Evolutionary conservation across 2,888 invertebrate genomes (phyloP).

Genomic region (Argynnis bischoffii): DNA sequence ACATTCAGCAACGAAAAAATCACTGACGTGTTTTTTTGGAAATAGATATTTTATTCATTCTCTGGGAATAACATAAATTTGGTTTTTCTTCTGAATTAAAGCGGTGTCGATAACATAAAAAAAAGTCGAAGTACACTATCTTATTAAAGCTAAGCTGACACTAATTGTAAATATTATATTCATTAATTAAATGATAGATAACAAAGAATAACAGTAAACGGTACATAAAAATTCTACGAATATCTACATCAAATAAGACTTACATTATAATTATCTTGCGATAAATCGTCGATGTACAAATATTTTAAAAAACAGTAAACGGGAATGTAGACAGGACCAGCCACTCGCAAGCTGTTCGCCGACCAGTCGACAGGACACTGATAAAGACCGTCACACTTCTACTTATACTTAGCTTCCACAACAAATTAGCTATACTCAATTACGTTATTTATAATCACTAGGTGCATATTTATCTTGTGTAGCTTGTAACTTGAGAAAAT

Average conservation of each 20-base stretch:
- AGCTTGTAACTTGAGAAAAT: slow-evolving; percentile 16
- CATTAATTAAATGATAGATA: too few species aligned
- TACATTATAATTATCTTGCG: slow-evolving; percentile 29
- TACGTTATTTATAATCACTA: slow-evolving; percentile 34
- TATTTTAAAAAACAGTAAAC: slow-evolving; percentile 34
- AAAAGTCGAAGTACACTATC: too few species aligned
- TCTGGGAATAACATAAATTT: too few species aligned
- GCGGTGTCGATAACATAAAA: too few species aligned
- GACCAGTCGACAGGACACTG: slow-evolving; percentile 51
- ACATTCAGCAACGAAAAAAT: too few species aligned
- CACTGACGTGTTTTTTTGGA: too few species aligned
- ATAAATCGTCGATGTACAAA: slow-evolving; percentile 36
- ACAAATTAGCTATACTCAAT: slow-evolving; percentile 41
- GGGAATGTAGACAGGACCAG: slow-evolving; percentile 35
- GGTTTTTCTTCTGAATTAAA: too few species aligned
- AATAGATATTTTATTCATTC: too few species aligned
- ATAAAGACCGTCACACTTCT: slow-evolving; percentile 43
- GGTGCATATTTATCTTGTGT: slow-evolving; percentile 13
- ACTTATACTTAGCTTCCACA: slow-evolving; percentile 36
- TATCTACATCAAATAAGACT: slow-evolving; percentile 24
- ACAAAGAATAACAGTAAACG: not conserved
- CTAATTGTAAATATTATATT: too few species aligned
- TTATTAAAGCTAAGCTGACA: too few species aligned
- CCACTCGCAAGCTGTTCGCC: slow-evolving; percentile 53
- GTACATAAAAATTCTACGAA: slow-evolving; percentile 14